A percentile compares a stretch with the other conserved stretches of the same genome.
Conservation (phyloP, 1,140 invertebrate species). For the Onthophagus taurus region DNA sequence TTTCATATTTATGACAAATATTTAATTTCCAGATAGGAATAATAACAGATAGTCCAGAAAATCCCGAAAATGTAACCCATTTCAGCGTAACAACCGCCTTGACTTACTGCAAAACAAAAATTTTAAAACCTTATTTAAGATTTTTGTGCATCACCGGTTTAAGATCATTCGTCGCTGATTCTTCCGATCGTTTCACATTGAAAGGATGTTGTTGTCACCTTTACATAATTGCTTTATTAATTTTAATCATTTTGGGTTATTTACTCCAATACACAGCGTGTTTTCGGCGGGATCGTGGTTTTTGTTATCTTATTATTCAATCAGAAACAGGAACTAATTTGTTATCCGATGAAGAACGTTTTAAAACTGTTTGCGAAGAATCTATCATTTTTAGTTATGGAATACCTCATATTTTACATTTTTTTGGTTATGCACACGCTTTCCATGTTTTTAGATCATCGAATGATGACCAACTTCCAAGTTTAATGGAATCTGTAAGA, state of each 20-base stretch:
- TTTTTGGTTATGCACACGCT: slow-evolving; percentile 66
- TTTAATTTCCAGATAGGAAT: too few species aligned
- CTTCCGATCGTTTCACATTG: slow-evolving; percentile 45
- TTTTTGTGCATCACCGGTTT: slow-evolving; percentile 63
- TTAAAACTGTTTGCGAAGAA: slow-evolving; percentile 43
- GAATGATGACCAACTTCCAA: slow-evolving; percentile 79
- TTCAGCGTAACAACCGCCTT: slow-evolving; percentile 64
- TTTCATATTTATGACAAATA: too few species aligned
- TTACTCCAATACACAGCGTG: slow-evolving; percentile 66
- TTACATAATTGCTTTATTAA: slow-evolving; percentile 53
- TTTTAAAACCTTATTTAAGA: slow-evolving; percentile 62
- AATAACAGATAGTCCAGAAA: too few species aligned
- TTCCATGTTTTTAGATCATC: slow-evolving; percentile 69
- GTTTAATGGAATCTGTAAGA: slow-evolving; percentile 78
- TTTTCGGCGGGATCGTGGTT: slow-evolving; percentile 65
- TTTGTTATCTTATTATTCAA: slow-evolving; percentile 43
- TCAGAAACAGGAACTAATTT: slow-evolving; percentile 20
- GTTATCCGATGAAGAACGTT: slow-evolving; percentile 33
- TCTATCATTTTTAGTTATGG: slow-evolving; percentile 66
- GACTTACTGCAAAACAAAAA: slow-evolving; percentile 69
- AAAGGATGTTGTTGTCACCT: slow-evolving; percentile 52
- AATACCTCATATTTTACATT: slow-evolving; percentile 67
- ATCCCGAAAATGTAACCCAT: slow-evolving; percentile 46
- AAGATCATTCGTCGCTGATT: slow-evolving; percentile 54
- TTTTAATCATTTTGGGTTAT: slow-evolving; percentile 59